Evolutionary conservation across 2,113 vertebrate genomes (phyloP), one percentile per base, ranked within the genome.

Genomic region (Neolamprologus longior): DNA sequence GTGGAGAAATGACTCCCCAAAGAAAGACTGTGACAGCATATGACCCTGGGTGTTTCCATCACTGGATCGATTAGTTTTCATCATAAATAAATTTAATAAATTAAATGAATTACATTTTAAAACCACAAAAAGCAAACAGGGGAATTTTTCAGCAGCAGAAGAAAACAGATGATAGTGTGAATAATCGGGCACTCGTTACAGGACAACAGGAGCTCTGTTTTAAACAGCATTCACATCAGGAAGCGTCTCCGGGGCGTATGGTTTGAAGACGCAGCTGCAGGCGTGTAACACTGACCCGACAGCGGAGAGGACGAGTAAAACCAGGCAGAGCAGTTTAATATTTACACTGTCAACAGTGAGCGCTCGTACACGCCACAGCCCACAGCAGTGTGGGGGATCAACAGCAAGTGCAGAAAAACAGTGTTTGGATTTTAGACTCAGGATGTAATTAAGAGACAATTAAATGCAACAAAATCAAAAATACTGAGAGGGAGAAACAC

Each of bases 301-400:
- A 15, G 81, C 82, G 31, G 13, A 57, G 47, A 14, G 35, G 14
- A 54, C 12, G 9, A 19, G 71, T 76, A 28, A 26, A 19, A n/a
- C 21, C 21, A 28, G 58, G n/a, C 17, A 2, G 26, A 52, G 63
- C 26, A 15, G 47, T 63, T 84, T 42, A 19, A 83, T 92, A 53
- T 94, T 92, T 52, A 86, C 91, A 33, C 15, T 78, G 91, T 81
- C 61, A 91, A 92, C 91, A 89, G 4, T 1, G 47, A 55, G n/a
- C 17, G 12, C 42, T 12, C 7, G 19, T 11, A 47, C 14, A 17
- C 13, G 4, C 40, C 24, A 17, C 68, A 15, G 14, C 68, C 14
- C 5, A 2, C 40, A 73, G 68, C 21, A 7, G 68, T 45, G 21
- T 45, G 7, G 13, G 13, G 4, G 8, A 2, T 26, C 4, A 17